Conservation (phyloP, 2,113 vertebrate genomes). For the Megaleporinus macrocephalus region DNA sequence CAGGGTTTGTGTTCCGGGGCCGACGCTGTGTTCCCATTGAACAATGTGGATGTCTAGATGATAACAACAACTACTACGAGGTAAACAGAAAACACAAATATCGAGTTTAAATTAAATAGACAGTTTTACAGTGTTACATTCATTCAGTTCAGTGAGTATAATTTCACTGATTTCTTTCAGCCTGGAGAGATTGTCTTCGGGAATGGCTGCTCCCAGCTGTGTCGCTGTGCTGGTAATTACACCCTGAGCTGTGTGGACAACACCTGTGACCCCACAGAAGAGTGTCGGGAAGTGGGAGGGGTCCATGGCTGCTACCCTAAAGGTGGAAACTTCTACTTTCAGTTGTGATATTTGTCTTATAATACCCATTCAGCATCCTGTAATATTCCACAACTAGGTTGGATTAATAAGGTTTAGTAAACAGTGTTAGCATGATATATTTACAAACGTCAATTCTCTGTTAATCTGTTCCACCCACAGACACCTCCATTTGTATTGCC, state of each 20-base stretch:
- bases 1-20: constrained; percentile 77
- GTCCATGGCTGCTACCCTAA: constrained; percentile 76
- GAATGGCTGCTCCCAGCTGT: constrained; percentile 76
- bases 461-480: neutral
- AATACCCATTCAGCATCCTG: too few relatives aligned
- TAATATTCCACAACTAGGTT: too few relatives aligned
- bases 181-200: constrained; percentile 77
- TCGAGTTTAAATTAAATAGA: too few relatives aligned
- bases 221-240: constrained; percentile 79
- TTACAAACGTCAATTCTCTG: too few relatives aligned
- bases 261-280: constrained; percentile 73
- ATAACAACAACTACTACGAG: constrained; percentile 78
- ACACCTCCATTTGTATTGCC: constrained; percentile 70
- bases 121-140: neutral
- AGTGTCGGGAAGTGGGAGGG: constrained; percentile 74
- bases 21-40: constrained; percentile 73
- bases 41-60: constrained; percentile 78
- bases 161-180: constrained; percentile 56
- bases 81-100: constrained; percentile 66
- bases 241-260: constrained; percentile 76
- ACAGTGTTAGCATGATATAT: too few relatives aligned
- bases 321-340: constrained; percentile 60
- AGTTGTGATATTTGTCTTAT: too few relatives aligned
- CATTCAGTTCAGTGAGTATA: neutral
- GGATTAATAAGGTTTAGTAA: too few relatives aligned